These are phyloP conservation scores for Hyles vespertilio DNA, from an alignment of 1,140 invertebrate species.

Conservation along the genomic window DNA sequence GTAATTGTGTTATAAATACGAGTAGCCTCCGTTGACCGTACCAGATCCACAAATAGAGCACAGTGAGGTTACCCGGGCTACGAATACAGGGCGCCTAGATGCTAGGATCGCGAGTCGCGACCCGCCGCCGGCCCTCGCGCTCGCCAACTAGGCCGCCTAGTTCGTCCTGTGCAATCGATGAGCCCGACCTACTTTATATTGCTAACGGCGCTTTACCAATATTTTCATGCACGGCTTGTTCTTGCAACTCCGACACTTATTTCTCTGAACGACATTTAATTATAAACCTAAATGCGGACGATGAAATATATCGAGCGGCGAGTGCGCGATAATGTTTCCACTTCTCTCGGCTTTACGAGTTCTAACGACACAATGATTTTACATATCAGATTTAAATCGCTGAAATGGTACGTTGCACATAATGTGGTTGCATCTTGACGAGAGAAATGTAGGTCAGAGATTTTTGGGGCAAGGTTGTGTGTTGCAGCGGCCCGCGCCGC, in stretches of 20 bases:
- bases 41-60: slow-evolving; percentile 32
- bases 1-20: too few relatives aligned
- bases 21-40: slow-evolving; percentile 7
- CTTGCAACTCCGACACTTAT: too few relatives aligned
- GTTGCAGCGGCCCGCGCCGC: slow-evolving; percentile 33
- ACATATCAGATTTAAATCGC: slow-evolving; percentile 47
- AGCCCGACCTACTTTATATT: slow-evolving; percentile 28
- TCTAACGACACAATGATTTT: slow-evolving; percentile 24
- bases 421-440: slow-evolving; percentile 54
- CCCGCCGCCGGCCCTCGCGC: slow-evolving; percentile 23
- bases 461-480: slow-evolving; percentile 66
- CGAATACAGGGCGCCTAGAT: slow-evolving; percentile 38
- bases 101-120: slow-evolving; percentile 46
- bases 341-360: too few relatives aligned
- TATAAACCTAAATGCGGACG: too few relatives aligned
- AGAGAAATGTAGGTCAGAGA: slow-evolving; percentile 65
- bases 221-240: not conserved
- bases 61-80: slow-evolving; percentile 35
- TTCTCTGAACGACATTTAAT: too few relatives aligned
- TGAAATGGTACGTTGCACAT: slow-evolving; percentile 35
- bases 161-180: slow-evolving; percentile 53
- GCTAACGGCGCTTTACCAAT: slow-evolving; percentile 2
- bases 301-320: too few relatives aligned
- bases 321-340: too few relatives aligned
- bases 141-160: slow-evolving; percentile 53